These are phyloP conservation scores for Trididemnum nubilum DNA, from an alignment of 23 tunicate species.

Conservation along the genomic window DNA sequence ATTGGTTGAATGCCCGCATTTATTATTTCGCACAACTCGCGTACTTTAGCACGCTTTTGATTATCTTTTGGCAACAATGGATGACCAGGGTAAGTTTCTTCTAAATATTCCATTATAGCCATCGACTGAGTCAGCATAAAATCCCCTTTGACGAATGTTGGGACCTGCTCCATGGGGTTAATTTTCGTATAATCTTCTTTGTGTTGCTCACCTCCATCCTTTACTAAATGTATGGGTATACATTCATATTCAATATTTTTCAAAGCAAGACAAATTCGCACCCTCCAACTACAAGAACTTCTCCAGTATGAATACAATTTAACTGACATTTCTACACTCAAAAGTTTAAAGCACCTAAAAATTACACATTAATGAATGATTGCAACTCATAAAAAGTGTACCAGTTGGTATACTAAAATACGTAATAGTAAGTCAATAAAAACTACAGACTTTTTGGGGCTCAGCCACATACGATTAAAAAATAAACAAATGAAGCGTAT, in stretches of 20 bases:
- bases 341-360: not conserved
- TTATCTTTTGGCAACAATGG: constrained; percentile 49
- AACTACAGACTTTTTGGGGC: too few relatives aligned
- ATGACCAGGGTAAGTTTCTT: constrained; percentile 42
- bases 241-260: constrained; percentile 55
- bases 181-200: constrained; percentile 48
- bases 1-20: constrained; percentile 78
- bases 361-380: too few relatives aligned
- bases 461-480: too few relatives aligned
- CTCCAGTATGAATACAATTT: constrained; percentile 71
- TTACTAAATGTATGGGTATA: constrained; percentile 56
- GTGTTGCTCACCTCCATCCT: constrained; percentile 69
- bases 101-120: constrained; percentile 77
- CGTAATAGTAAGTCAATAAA: too few relatives aligned
- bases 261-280: constrained; percentile 56
- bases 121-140: constrained; percentile 54
- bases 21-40: constrained; percentile 63
- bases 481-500: too few relatives aligned
- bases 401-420: too few relatives aligned
- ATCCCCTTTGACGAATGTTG: constrained; percentile 49
- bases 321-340: constrained; percentile 22
- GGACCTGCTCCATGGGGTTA: constrained; percentile 75
- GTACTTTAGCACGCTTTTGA: constrained; percentile 39
- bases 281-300: constrained; percentile 82
- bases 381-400: not conserved